Conservation (phyloP, 2,113 vertebrate species). For the Eleginops maclovinus region DNA sequence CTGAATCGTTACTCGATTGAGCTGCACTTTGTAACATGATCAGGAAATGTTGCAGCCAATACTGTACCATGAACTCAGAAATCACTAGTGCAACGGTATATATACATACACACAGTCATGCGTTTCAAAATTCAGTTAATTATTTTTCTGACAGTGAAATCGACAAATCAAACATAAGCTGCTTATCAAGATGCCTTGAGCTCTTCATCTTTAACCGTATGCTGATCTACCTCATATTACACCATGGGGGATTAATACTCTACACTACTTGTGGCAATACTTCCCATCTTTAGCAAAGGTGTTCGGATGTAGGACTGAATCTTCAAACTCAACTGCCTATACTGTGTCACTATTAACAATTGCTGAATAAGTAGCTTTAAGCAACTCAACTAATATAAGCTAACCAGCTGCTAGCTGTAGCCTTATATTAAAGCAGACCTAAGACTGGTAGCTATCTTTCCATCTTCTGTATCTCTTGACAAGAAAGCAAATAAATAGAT, state of each 20-base stretch:
- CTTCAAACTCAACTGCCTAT: background rate
- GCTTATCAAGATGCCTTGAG: background rate
- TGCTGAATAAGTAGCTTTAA: background rate
- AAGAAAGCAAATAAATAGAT: background rate
- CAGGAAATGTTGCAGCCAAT: constrained; percentile 9
- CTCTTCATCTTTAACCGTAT: background rate
- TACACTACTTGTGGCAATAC: background rate
- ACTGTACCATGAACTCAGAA: constrained; percentile 3
- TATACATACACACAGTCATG: background rate
- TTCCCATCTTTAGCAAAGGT: background rate
- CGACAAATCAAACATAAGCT: background rate
- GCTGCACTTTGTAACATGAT: constrained; percentile 28
- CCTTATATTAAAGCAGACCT: background rate
- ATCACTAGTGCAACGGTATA: background rate
- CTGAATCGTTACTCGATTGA: constrained; percentile 40
- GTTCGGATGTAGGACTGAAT: background rate
- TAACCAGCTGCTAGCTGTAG: background rate
- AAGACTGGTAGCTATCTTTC: background rate
- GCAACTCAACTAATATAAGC: background rate
- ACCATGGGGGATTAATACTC: background rate
- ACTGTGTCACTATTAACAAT: background rate
- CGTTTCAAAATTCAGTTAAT: background rate
- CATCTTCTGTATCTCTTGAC: background rate
- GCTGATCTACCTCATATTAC: background rate
- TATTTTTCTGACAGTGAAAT: background rate